Conservation (phyloP, 2,888 invertebrate genomes). For the Metalampra italica region DNA sequence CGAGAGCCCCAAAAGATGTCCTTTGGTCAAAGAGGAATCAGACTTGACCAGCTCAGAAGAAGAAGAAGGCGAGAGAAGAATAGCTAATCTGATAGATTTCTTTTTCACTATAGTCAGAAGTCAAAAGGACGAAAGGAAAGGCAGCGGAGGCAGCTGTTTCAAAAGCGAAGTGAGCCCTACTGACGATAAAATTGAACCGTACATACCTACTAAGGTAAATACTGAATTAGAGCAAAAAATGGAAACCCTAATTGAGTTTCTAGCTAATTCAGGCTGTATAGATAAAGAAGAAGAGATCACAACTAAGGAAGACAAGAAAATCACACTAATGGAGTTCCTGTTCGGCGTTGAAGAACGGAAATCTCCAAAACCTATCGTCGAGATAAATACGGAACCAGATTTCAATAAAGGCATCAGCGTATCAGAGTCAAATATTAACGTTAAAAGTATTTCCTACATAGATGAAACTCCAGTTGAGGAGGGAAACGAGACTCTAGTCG, state of each 20-base stretch:
- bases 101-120: slow-evolving; percentile 73
- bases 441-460: slow-evolving; percentile 57
- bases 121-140: slow-evolving; percentile 63
- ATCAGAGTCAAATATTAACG: slow-evolving; percentile 59
- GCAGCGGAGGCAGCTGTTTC: slow-evolving; percentile 65
- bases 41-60: slow-evolving; percentile 59
- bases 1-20: slow-evolving; percentile 55
- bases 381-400: slow-evolving; percentile 41
- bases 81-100: slow-evolving; percentile 70
- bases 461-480: slow-evolving; percentile 71
- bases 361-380: slow-evolving; percentile 45
- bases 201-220: slow-evolving; percentile 51
- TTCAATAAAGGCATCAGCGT: slow-evolving; percentile 43
- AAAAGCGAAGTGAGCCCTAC: slow-evolving; percentile 59
- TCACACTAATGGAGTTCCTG: slow-evolving; percentile 70
- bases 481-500: slow-evolving; percentile 57
- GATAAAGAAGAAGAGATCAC: slow-evolving; percentile 43
- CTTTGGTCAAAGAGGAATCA: slow-evolving; percentile 66
- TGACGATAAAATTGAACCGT: slow-evolving; percentile 39
- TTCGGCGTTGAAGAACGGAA: slow-evolving; percentile 59
- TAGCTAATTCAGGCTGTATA: slow-evolving; percentile 66
- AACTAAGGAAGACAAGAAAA: slow-evolving; percentile 57
- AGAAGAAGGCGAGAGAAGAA: slow-evolving; percentile 61
- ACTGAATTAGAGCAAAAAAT: slow-evolving; percentile 68
- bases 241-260: slow-evolving; percentile 70